Percentiles rank a stretch among this genome's conserved stretches.
These are phyloP conservation scores for Tapera naevia DNA, from an alignment of 2,797 vertebrate genomes.

Conservation along the genomic window DNA sequence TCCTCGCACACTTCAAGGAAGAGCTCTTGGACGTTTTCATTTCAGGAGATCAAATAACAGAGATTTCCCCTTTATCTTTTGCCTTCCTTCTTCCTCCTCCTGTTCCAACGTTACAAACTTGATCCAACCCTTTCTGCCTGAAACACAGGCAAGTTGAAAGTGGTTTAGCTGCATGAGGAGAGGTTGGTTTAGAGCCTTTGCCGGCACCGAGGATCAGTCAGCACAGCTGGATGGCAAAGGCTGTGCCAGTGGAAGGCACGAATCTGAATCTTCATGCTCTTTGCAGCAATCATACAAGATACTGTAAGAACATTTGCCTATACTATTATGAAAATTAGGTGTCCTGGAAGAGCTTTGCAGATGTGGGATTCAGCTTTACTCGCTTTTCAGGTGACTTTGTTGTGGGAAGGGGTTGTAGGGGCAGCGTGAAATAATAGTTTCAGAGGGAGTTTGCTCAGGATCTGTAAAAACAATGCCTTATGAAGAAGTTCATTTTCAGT, in stretches of 20 bases:
- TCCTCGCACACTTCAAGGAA: background rate
- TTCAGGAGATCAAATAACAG: conserved; percentile 13
- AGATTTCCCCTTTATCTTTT: background rate
- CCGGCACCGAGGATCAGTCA: background rate
- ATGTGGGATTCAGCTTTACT: background rate
- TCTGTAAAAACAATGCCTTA: background rate
- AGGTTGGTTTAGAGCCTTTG: background rate
- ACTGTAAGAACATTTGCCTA: background rate
- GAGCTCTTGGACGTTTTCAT: background rate
- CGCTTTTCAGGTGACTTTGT: background rate
- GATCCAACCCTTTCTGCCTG: background rate
- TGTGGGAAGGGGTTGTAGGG: background rate
- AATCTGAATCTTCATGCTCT: background rate
- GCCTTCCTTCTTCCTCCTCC: background rate
- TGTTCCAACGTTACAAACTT: background rate
- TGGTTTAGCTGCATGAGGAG: accelerated
- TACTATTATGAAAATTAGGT: background rate
- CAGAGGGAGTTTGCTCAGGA: background rate
- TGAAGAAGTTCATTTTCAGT: background rate
- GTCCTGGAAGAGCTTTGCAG: background rate
- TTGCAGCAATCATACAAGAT: accelerated
- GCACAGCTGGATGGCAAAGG: background rate
- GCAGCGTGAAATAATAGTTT: background rate
- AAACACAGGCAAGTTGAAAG: background rate
- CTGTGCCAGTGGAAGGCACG: accelerated